Base-by-base conservation (phyloP, 2,888 invertebrate species). In the Amorpha juglandis region DNA sequence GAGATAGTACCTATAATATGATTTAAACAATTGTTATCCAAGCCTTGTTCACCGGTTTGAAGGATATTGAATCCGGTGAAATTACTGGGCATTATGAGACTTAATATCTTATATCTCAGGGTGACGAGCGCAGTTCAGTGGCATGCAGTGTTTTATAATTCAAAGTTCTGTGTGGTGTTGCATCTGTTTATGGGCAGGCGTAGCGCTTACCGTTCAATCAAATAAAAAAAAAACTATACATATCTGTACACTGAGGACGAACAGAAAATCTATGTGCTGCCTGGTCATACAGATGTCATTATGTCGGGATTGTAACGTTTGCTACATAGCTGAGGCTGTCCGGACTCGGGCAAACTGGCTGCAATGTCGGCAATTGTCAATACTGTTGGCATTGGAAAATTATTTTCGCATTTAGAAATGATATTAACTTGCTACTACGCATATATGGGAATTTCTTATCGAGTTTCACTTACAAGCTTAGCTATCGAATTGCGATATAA, bases 251-350 rank as follows among this genome's bases (percentile, higher is more conserved):
- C 42, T 19, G 58, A 42, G 12, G 6, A 58, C 58, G 58, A 58
- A 58, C 42, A 58, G 58, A 19, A 58, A 19, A 42, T 58, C 38
- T 16, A 42, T 14, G 12, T 53, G 7, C 27, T 4, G 27, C 27
- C 2, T 27, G 33, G 33, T 14, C n/a, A 53, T 42, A 58, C 58
- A 58, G 42, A 16, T 58, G 58, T 58, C 58, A 58, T 42, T 58
- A 58, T 19, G 58, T 42, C 42, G 12, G 6, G 42, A 42, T 42
- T 58, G 58, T 42, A 19, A 6, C 16, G 16, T 58, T 38, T 42
- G 19, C 16, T 58, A 42, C 19, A 55, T 14, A 58, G 19, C 42
- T 19, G 9, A 42, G 42, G 12, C 38, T 58, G 21, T 58, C 27
- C 27, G 27, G 27, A 27, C 27, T 27, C 58, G 38, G 19, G 12